phyloP scores from a whole-genome alignment of 2,888 invertebrate species.

The Volucella bombylans region DNA sequence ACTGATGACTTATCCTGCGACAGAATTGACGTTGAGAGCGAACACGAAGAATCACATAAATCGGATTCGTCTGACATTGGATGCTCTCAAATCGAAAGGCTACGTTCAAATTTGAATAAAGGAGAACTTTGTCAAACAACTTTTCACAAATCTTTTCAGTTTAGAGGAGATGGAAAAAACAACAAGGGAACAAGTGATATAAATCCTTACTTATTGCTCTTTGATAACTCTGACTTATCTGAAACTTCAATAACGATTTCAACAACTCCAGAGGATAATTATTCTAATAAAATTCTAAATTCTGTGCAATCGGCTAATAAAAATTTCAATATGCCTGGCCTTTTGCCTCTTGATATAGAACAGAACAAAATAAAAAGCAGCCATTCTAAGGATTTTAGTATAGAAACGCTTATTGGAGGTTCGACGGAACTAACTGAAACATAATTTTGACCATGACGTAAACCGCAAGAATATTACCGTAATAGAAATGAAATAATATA shows the following conservation, averaged over 20 bases:
- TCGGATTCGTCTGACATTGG: constrained; percentile 81
- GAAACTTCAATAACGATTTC: constrained; percentile 77
- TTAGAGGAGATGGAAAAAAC: constrained; percentile 36
- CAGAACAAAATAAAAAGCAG: constrained; percentile 78
- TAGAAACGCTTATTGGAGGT: constrained; percentile 82
- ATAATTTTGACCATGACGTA: constrained; percentile 57
- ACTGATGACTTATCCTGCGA: constrained; percentile 81
- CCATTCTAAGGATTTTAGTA: constrained; percentile 82
- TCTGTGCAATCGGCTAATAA: constrained; percentile 67
- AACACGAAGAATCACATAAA: constrained; percentile 81
- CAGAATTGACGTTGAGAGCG: constrained; percentile 82
- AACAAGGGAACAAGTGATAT: constrained; percentile 58
- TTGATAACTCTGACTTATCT: constrained; percentile 79
- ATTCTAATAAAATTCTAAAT: constrained; percentile 65
- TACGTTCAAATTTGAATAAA: constrained; percentile 39
- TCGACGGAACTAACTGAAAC: constrained; percentile 78
- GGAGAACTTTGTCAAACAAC: constrained; percentile 30
- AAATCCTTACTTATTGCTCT: constrained; percentile 78
- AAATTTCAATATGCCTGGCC: constrained; percentile 75
- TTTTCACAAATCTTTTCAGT: constrained; percentile 34
- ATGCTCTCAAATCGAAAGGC: constrained; percentile 74
- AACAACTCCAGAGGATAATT: constrained; percentile 77
- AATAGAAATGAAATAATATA: constrained; percentile 15
- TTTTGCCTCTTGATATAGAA: constrained; percentile 78
- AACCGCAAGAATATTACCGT: constrained; percentile 30